Percentiles rank a stretch among this genome's conserved stretches.
Conservation (phyloP, 2,113 vertebrate genomes). For the Semnopithecus entellus region DNA sequence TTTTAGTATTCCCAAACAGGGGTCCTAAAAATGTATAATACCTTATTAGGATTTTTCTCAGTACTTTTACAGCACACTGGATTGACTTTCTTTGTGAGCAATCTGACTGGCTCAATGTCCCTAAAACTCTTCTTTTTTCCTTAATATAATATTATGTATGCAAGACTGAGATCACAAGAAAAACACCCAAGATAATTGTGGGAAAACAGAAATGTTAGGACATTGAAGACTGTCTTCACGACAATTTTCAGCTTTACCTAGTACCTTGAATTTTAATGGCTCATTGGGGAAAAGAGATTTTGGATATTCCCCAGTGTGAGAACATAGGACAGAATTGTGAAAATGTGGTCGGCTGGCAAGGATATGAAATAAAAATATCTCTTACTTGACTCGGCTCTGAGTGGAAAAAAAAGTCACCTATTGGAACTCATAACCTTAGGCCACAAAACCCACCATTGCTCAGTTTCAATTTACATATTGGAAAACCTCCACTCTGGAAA, state of each 20-base stretch:
- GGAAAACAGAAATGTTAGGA: background rate
- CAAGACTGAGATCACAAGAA: background rate
- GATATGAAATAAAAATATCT: background rate
- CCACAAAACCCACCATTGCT: background rate
- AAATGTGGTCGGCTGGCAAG: background rate
- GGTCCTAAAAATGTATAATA: background rate
- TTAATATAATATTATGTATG: background rate
- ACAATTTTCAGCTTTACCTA: background rate
- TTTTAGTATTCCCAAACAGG: background rate
- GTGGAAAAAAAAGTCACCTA: background rate
- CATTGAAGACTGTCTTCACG: background rate
- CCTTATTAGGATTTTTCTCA: background rate
- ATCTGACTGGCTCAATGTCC: background rate
- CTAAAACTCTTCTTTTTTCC: background rate
- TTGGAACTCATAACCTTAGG: background rate
- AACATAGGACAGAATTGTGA: no score
- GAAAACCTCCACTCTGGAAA: background rate
- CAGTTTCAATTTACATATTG: background rate
- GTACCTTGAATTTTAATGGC: background rate
- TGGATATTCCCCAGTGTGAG: background rate
- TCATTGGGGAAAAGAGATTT: background rate
- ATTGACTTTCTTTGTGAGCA: background rate
- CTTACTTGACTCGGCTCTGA: background rate
- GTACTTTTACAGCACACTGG: background rate
- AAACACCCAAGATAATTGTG: background rate